phyloP scores from a whole-genome alignment of 2,113 vertebrate genomes.

The Hippocampus barbouri region DNA sequence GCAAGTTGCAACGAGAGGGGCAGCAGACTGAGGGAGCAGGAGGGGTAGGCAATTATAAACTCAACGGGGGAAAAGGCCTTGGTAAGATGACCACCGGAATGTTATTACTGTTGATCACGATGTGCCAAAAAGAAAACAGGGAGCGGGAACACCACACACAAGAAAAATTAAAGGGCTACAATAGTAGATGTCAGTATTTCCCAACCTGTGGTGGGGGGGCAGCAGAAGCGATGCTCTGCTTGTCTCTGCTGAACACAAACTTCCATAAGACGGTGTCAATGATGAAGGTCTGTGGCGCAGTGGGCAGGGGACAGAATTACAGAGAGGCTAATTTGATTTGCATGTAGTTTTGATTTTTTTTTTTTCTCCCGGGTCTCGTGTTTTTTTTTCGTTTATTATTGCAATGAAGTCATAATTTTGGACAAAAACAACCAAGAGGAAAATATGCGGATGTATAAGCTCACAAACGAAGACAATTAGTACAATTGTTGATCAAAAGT shows the following conservation, averaged over 20 bases:
- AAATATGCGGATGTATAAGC: neutral
- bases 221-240: constrained; percentile 82
- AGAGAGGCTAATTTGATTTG: constrained; percentile 76
- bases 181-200: constrained; percentile 68
- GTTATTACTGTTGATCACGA: too few species aligned
- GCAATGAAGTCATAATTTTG: constrained; percentile 20
- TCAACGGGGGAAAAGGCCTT: neutral
- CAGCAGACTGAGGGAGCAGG: neutral
- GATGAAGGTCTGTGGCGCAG: constrained; percentile 92
- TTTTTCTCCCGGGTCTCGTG: constrained; percentile 19
- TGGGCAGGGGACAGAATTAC: constrained; percentile 80
- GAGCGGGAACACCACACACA: constrained; percentile 46
- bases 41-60: neutral
- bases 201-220: constrained; percentile 93
- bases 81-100: neutral
- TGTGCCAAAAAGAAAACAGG: constrained; percentile 18
- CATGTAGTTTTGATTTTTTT: constrained; percentile 32
- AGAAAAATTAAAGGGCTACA: constrained; percentile 42
- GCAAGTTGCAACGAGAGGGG: constrained; percentile 1
- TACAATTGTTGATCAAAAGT: neutral
- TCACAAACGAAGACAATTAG: constrained; percentile 6
- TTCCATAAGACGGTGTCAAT: constrained; percentile 98
- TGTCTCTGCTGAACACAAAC: constrained; percentile 97
- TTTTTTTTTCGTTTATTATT: constrained; percentile 21
- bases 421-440: constrained; percentile 7